Evolutionary conservation across 2,113 vertebrate genomes (phyloP), one percentile per base, ranked within the genome.

Genomic region (Tupaia chinensis): DNA sequence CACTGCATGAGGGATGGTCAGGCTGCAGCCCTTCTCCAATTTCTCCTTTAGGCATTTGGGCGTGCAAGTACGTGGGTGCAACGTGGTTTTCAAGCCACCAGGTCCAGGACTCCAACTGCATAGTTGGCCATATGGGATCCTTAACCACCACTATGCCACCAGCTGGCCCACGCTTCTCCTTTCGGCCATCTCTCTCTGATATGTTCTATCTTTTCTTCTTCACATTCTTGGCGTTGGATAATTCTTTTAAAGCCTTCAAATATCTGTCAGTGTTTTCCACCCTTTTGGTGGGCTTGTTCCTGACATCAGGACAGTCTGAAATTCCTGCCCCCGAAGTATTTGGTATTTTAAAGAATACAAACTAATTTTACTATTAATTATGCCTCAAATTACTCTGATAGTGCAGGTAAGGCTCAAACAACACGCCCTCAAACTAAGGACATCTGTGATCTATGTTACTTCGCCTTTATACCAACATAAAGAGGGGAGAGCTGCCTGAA

Each of bases 151-250:
- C 44, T 44, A 44, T 44, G 44, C 44, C 44, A 44, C 44, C 44
- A 44, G 44, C 44, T 44, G 44, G 44, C 44, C 44, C 44, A 44
- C 5, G 44, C 19, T 79, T 93, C 84, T 81, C 73, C 34, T 84
- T 83, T 82, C 70, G 14, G 53, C 78, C 78, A 74, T 81, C 34
- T 66, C n/a, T 68, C 32, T 29, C 3, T 65, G 13, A 23, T 44
- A 58, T 34, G 17, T 89, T 94, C 95, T 82, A 87, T n/a, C 74
- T 95, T 81, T 83, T 65, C 89, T 93, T 83, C 29, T 93, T 90
- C n/a, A 63, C 56, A 16, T 72, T 81, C 27, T 77, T 93, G 86
- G 60, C 27, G 86, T 91, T 80, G 56, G n/a, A 72, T 58, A 54
- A 32, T 20, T 63, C 89, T 73, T 79, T 4, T 4, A 82, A 94